A percentile compares a stretch with the other conserved stretches of the same genome.
Conservation (phyloP, 2,113 vertebrate species). For the Pteruthius melanotis region DNA sequence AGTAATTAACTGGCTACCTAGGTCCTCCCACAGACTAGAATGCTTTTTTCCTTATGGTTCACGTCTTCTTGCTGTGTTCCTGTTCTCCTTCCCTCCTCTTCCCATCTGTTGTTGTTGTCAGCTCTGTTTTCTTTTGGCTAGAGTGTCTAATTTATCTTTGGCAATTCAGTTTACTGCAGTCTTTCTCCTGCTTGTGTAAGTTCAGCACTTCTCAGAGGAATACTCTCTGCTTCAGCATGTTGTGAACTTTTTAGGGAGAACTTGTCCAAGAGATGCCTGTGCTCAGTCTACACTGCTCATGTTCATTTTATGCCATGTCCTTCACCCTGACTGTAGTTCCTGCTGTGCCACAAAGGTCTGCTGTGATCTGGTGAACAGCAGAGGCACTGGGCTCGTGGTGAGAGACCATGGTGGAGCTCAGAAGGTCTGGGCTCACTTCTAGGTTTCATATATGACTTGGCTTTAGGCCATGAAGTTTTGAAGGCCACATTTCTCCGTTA, state of each 20-base stretch:
- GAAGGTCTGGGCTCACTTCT: background rate
- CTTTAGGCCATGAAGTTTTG: background rate
- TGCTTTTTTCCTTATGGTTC: slow-evolving; percentile 66
- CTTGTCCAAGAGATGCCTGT: background rate
- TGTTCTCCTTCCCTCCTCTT: slow-evolving; percentile 57
- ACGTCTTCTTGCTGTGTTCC: slow-evolving; percentile 40
- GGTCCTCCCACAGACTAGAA: slow-evolving; percentile 41
- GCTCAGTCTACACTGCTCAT: background rate
- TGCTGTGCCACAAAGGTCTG: background rate
- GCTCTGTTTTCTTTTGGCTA: slow-evolving; percentile 60
- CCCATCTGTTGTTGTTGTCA: slow-evolving; percentile 70
- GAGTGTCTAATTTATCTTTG: slow-evolving; percentile 44
- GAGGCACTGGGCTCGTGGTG: background rate
- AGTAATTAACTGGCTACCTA: slow-evolving; percentile 55
- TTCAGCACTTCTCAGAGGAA: slow-evolving; percentile 10
- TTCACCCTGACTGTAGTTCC: background rate
- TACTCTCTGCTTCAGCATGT: background rate
- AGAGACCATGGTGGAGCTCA: background rate
- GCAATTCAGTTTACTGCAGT: slow-evolving; percentile 47
- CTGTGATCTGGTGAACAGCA: background rate
- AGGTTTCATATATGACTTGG: background rate
- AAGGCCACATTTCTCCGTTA: background rate
- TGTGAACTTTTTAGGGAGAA: background rate
- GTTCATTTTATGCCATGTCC: background rate
- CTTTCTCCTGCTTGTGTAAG: background rate